Conservation (phyloP, 2,113 vertebrate genomes). For the Myanophis thanlyinensis region DNA sequence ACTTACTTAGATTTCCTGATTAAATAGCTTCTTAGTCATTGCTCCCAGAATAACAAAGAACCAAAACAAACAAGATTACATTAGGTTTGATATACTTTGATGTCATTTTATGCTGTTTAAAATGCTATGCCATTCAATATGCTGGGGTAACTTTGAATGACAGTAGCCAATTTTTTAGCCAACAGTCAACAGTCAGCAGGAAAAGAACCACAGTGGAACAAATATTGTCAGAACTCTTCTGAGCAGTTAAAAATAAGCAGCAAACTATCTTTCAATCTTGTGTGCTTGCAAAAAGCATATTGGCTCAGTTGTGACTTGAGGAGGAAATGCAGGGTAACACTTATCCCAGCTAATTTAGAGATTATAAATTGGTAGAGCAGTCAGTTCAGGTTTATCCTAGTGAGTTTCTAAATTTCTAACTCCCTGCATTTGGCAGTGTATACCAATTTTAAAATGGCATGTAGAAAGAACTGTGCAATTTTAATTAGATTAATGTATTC, state of each 20-base stretch:
- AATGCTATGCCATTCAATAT: not conserved
- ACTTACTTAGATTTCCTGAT: not conserved
- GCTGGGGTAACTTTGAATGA: not conserved
- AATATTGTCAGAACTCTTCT: not conserved
- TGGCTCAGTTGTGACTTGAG: not conserved
- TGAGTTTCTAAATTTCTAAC: not conserved
- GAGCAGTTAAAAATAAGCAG: not conserved
- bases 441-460: not conserved
- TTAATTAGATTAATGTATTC: not conserved
- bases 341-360: not conserved
- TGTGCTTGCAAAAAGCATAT: not conserved
- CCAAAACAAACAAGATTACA: not conserved
- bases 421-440: not conserved
- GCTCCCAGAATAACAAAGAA: not conserved
- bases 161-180: not conserved
- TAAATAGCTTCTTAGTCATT: not conserved
- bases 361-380: not conserved
- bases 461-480: not conserved
- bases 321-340: not conserved
- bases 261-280: not conserved
- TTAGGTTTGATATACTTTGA: not conserved
- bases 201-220: not conserved
- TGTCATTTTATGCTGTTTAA: not conserved
- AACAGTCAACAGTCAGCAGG: not conserved
- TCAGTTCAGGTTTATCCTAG: not conserved